phyloP scores from a whole-genome alignment of 2,113 vertebrate species.

The Nanorana parkeri region DNA sequence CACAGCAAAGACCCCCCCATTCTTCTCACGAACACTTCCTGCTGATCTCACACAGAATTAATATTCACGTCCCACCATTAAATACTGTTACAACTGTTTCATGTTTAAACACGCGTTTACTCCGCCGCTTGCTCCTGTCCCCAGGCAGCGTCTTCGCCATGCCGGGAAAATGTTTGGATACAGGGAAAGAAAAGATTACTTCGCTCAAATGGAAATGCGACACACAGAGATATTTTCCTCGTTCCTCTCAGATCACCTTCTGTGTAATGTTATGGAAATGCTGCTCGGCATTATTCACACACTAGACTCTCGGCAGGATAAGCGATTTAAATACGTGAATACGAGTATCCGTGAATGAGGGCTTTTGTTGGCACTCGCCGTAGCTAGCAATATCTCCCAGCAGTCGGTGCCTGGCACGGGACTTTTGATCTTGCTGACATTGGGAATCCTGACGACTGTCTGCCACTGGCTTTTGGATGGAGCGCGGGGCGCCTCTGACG shows the following conservation, averaged over 20 bases:
- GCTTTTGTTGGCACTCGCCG: constrained; percentile 8
- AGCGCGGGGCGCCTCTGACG: background rate
- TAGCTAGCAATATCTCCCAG: constrained; percentile 41
- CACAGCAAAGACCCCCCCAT: background rate
- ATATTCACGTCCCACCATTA: constrained; percentile 6
- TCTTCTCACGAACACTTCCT: background rate
- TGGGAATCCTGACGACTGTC: background rate
- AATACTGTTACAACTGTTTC: background rate
- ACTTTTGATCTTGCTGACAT: constrained; percentile 28
- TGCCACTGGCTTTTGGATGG: constrained; percentile 1
- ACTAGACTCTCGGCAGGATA: constrained; percentile 44
- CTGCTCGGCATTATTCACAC: constrained; percentile 33
- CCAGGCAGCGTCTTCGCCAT: background rate
- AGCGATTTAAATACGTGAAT: constrained; percentile 28
- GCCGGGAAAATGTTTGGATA: constrained; percentile 34
- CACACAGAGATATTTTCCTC: background rate
- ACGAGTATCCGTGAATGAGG: constrained; percentile 42
- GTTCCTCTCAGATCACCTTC: constrained; percentile 19
- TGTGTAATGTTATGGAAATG: constrained; percentile 52
- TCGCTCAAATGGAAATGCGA: constrained; percentile 10
- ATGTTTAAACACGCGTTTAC: constrained; percentile 43
- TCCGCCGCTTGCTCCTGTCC: background rate
- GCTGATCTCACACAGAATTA: background rate
- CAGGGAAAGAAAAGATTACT: constrained; percentile 16
- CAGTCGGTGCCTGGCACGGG: constrained; percentile 22